phyloP scores from a whole-genome alignment of 2,888 invertebrate species.

The Ptilodon capucinus region DNA sequence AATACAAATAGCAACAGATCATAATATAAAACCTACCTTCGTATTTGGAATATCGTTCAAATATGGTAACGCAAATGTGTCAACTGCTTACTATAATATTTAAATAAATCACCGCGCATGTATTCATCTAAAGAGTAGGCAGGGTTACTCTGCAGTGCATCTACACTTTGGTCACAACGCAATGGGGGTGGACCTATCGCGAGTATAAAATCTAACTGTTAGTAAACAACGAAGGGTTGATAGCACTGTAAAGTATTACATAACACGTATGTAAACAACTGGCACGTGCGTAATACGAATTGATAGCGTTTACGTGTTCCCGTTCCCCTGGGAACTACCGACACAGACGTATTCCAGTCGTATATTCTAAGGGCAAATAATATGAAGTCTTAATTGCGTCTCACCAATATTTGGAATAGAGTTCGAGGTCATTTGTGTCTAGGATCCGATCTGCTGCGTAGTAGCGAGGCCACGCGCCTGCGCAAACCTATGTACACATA shows the following conservation, averaged over 20 bases:
- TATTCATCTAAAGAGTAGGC: too few species aligned
- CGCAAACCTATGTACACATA: constrained; percentile 73
- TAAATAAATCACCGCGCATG: too few species aligned
- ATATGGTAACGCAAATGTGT: too few species aligned
- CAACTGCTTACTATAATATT: too few species aligned
- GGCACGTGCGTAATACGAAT: background rate
- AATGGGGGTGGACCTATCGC: too few species aligned
- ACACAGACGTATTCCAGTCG: constrained; percentile 1
- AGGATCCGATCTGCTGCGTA: constrained; percentile 29
- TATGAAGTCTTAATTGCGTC: constrained; percentile 33
- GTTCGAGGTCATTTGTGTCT: constrained; percentile 62
- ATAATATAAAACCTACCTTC: too few species aligned
- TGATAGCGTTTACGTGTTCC: background rate
- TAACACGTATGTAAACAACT: background rate
- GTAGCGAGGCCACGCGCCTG: constrained; percentile 57
- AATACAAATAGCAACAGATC: too few species aligned
- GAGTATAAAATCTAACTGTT: too few species aligned
- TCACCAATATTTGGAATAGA: constrained; percentile 50
- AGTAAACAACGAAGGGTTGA: too few species aligned
- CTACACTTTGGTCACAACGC: too few species aligned
- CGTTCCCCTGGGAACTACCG: background rate
- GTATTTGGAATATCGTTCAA: too few species aligned
- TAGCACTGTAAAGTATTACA: background rate
- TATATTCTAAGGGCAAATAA: constrained; percentile 31
- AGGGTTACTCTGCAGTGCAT: too few species aligned